Conservation (phyloP, 2,888 invertebrate genomes). For the Oxycera nigricornis region DNA sequence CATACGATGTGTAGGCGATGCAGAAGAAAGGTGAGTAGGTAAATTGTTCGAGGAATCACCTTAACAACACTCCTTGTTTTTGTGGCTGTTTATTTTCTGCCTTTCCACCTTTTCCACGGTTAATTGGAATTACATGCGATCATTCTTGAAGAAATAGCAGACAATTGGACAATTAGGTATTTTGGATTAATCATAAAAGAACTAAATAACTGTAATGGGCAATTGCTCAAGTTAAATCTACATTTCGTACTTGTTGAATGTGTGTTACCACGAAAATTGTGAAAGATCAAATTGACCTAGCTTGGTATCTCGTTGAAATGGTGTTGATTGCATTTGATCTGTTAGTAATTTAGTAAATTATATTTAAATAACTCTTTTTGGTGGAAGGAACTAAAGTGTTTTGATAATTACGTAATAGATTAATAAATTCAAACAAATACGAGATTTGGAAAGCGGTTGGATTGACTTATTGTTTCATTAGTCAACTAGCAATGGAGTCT, state of each 20-base stretch:
- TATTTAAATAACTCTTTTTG: not conserved
- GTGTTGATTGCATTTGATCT: not conserved
- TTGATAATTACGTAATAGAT: not conserved
- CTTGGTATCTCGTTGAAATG: not conserved
- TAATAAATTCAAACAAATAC: not conserved
- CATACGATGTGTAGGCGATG: not conserved
- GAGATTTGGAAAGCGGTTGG: not conserved
- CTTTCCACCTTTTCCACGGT: not conserved
- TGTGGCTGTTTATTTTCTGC: not conserved
- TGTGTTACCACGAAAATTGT: not conserved
- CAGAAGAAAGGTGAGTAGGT: slow-evolving; percentile 29
- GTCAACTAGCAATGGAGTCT: too few relatives aligned
- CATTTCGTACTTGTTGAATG: not conserved
- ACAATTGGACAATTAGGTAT: slow-evolving; percentile 38
- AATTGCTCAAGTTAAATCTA: slow-evolving; percentile 1
- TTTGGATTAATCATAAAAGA: not conserved
- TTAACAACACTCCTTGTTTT: not conserved
- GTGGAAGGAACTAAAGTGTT: not conserved
- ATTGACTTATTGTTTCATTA: too few relatives aligned
- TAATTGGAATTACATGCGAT: slow-evolving; percentile 44
- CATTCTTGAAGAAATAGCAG: slow-evolving; percentile 37
- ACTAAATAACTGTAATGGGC: slow-evolving; percentile 17
- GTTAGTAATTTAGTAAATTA: slow-evolving; percentile 14
- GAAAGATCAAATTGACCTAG: slow-evolving; percentile 26
- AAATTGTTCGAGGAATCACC: not conserved